These are phyloP conservation scores for Synanthedon tipuliformis DNA, from an alignment of 2,888 invertebrate species.

Conservation along the genomic window DNA sequence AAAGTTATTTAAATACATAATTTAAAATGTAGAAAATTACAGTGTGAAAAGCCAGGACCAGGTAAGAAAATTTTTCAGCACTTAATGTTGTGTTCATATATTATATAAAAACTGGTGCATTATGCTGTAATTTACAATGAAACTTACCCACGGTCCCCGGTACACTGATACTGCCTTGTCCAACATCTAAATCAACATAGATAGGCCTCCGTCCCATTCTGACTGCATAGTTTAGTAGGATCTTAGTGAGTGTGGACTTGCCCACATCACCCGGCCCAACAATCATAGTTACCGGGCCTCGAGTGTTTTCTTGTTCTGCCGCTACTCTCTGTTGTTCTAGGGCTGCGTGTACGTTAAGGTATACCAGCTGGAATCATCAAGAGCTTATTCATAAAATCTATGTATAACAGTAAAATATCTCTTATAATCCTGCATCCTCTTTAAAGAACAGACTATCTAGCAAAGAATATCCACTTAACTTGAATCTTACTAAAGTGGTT, in stretches of 20 bases:
- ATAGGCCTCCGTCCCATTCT: constrained; percentile 89
- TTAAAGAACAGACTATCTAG: no score
- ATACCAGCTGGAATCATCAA: constrained; percentile 71
- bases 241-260: constrained; percentile 89
- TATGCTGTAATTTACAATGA: neutral
- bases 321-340: constrained; percentile 88
- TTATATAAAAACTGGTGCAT: no score
- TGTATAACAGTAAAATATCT: neutral
- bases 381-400: neutral
- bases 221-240: constrained; percentile 95
- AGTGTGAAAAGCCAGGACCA: no score
- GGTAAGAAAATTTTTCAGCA: no score
- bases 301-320: constrained; percentile 79
- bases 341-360: constrained; percentile 95
- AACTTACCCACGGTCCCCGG: constrained; percentile 86
- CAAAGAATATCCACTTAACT: no score
- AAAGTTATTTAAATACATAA: neutral
- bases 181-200: constrained; percentile 95
- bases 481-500: no score
- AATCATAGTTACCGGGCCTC: constrained; percentile 89
- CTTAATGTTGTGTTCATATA: no score
- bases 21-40: no score
- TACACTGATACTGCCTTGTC: constrained; percentile 91
- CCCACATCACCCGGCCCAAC: constrained; percentile 97
- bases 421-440: neutral